A percentile compares a stretch with the other conserved stretches of the same genome.
Conservation (phyloP, 2,113 vertebrate species). For the Phaethon lepturus region DNA sequence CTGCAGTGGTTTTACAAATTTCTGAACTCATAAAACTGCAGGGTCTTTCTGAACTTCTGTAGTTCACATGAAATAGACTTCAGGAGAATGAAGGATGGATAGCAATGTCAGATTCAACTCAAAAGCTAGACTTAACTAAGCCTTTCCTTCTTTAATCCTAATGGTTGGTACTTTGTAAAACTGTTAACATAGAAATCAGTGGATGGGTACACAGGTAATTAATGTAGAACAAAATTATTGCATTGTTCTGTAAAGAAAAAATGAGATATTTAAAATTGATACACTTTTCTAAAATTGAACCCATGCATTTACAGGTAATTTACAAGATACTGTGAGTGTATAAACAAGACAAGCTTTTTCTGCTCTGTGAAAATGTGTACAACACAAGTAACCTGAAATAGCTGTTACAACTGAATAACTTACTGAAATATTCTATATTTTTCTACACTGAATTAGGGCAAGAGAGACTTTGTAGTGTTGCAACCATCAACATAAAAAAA, state of each 20-base stretch:
- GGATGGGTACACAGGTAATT: background rate
- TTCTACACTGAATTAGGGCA: background rate
- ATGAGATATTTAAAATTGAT: background rate
- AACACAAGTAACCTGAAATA: background rate
- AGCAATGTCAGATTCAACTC: background rate
- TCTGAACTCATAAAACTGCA: background rate
- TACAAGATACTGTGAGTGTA: background rate
- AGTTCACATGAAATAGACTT: background rate
- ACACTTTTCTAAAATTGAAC: background rate
- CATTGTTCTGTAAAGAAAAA: background rate
- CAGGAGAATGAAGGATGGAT: background rate
- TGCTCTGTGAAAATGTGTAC: background rate
- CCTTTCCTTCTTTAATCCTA: background rate
- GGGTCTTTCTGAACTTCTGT: background rate
- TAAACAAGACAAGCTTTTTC: background rate
- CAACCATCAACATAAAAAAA: background rate
- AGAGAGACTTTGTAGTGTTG: background rate
- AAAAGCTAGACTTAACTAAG: background rate
- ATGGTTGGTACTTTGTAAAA: background rate
- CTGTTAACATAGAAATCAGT: background rate
- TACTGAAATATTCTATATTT: slow-evolving; percentile 24
- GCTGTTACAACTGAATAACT: slow-evolving; percentile 5
- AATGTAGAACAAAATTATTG: background rate
- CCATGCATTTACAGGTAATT: background rate
- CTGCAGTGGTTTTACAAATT: background rate